Conservation (phyloP, 2,113 vertebrate species). For the Nibea albiflora region DNA sequence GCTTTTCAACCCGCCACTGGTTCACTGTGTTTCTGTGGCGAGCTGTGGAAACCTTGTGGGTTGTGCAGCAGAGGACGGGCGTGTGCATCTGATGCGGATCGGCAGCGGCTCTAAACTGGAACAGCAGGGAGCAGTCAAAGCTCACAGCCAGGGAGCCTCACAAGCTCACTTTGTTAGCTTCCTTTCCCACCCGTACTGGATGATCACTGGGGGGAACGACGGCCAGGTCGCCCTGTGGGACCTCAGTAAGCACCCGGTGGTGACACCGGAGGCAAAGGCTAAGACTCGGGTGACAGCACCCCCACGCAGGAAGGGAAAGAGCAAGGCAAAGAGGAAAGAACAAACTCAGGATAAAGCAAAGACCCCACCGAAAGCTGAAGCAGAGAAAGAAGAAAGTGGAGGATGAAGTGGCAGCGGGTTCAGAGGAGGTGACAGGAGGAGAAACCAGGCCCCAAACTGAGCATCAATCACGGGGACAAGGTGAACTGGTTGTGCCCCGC, state of each 20-base stretch:
- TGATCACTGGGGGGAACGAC: slow-evolving; percentile 94
- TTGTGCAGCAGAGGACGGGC: slow-evolving; percentile 94
- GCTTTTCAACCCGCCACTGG: slow-evolving; percentile 93
- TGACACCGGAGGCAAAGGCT: slow-evolving; percentile 77
- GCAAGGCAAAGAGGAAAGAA: slow-evolving; percentile 73
- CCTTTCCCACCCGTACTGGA: slow-evolving; percentile 86
- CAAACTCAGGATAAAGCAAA: slow-evolving; percentile 35
- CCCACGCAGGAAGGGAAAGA: slow-evolving; percentile 83
- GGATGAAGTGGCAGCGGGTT: slow-evolving; percentile 34
- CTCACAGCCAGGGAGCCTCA: slow-evolving; percentile 89
- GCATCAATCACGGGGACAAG: slow-evolving; percentile 91
- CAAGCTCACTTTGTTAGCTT: slow-evolving; percentile 90
- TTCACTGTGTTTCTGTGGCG: slow-evolving; percentile 90
- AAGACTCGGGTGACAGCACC: slow-evolving; percentile 68
- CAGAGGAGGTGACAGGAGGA: slow-evolving; percentile 28
- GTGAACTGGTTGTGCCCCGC: slow-evolving; percentile 92
- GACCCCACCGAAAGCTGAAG: slow-evolving; percentile 1
- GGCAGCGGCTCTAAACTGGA: slow-evolving; percentile 87
- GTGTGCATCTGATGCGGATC: slow-evolving; percentile 88
- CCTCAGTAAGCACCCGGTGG: slow-evolving; percentile 80
- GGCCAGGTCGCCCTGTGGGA: slow-evolving; percentile 93
- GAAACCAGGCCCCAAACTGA: slow-evolving; percentile 83
- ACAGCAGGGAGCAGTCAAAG: slow-evolving; percentile 85
- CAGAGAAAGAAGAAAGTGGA: slow-evolving; percentile 35
- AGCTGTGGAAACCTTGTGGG: slow-evolving; percentile 89